Evolutionary conservation across 2,113 vertebrate species (phyloP).

Genomic region (Lanius ludovicianus): DNA sequence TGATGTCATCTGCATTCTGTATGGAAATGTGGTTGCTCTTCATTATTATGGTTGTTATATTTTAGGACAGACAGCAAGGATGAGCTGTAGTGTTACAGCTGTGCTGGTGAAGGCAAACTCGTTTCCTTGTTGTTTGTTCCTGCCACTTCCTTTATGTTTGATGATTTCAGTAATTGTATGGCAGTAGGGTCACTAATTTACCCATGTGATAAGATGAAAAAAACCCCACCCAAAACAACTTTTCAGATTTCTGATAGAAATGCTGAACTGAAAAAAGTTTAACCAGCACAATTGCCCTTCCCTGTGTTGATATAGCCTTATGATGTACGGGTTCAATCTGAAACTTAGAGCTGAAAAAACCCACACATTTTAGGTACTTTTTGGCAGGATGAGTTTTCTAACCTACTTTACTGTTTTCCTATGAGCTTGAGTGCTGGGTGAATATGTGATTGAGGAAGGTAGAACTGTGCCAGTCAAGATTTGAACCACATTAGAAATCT

Average conservation of each 20-base stretch:
- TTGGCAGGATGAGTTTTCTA: background rate
- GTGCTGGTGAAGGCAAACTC: background rate
- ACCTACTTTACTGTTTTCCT: background rate
- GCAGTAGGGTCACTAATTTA: background rate
- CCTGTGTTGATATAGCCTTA: background rate
- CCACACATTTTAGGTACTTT: accelerated
- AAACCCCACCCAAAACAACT: background rate
- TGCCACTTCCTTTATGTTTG: background rate
- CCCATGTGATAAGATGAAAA: background rate
- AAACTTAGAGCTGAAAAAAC: background rate
- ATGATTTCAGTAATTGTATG: background rate
- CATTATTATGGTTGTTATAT: background rate
- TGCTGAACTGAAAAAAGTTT: background rate
- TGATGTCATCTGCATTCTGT: background rate
- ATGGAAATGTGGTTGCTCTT: background rate
- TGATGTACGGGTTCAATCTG: background rate
- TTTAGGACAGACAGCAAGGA: background rate
- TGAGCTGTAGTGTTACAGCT: background rate
- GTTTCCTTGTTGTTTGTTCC: background rate
- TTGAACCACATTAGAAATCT: background rate
- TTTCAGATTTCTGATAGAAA: background rate
- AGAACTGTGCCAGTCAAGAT: background rate
- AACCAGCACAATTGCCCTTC: background rate
- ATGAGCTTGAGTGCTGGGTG: background rate
- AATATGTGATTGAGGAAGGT: background rate